A percentile compares a stretch with the other conserved stretches of the same genome.
Conservation (phyloP, 2,888 invertebrate species). For the Axea sp. region DNA sequence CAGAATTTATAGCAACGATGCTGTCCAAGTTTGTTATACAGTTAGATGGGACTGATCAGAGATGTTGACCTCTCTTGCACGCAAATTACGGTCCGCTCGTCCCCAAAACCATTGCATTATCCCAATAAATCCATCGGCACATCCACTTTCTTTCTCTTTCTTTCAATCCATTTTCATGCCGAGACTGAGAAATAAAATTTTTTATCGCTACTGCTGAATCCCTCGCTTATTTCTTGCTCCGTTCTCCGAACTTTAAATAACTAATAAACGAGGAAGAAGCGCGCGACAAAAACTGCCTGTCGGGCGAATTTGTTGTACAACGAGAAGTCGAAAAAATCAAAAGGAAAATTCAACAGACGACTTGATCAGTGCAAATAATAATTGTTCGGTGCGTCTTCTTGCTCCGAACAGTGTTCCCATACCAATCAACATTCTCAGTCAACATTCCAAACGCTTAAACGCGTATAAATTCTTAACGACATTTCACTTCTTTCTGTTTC, state of each 20-base stretch:
- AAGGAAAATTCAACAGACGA: too few relatives aligned
- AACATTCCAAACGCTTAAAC: slow-evolving; percentile 9
- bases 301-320: too few relatives aligned
- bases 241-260: too few relatives aligned
- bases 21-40: slow-evolving; percentile 2
- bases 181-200: too few relatives aligned
- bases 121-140: slow-evolving; percentile 35
- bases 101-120: slow-evolving; percentile 48
- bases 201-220: too few relatives aligned
- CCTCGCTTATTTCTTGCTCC: too few relatives aligned
- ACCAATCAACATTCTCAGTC: slow-evolving; percentile 21
- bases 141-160: too few relatives aligned
- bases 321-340: too few relatives aligned
- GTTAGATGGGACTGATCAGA: slow-evolving; percentile 31
- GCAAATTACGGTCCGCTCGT: slow-evolving; percentile 42
- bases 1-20: slow-evolving; percentile 12
- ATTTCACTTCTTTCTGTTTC: slow-evolving; percentile 5
- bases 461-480: not conserved
- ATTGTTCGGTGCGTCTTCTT: slow-evolving; percentile 59
- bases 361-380: too few relatives aligned
- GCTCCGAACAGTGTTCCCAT: not conserved
- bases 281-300: too few relatives aligned
- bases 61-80: slow-evolving; percentile 42
- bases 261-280: too few relatives aligned
- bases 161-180: too few relatives aligned